Conservation (phyloP, 2,113 vertebrate species). For the Phoxinus phoxinus region DNA sequence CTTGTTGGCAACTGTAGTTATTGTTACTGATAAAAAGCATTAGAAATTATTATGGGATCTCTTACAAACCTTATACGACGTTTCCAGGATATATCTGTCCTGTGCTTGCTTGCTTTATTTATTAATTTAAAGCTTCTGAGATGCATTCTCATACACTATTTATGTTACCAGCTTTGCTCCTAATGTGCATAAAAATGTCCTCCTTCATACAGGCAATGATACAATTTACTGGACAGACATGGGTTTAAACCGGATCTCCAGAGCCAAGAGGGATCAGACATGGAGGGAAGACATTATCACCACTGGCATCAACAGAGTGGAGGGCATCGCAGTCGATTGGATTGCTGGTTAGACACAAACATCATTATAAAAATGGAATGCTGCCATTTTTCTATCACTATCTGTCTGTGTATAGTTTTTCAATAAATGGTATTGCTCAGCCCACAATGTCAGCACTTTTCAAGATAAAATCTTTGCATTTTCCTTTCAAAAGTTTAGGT, state of each 20-base stretch:
- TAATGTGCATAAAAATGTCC: conserved; percentile 50
- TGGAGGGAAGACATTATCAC: conserved; percentile 97
- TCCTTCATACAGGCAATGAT: conserved; percentile 85
- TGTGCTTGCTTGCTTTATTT: neutral
- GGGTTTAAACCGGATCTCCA: conserved; percentile 96
- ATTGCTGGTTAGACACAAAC: conserved; percentile 85
- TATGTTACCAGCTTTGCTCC: conserved; percentile 34
- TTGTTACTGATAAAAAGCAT: neutral
- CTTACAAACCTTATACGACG: neutral
- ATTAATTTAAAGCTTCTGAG: neutral
- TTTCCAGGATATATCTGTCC: neutral
- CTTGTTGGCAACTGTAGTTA: neutral
- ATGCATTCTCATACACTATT: conserved; percentile 53
- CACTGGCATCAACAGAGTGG: conserved; percentile 93
- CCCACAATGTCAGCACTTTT: too few relatives aligned
- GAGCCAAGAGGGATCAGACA: conserved; percentile 93
- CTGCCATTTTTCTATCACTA: neutral
- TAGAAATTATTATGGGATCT: neutral
- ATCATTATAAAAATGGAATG: neutral
- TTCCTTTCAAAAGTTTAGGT: neutral
- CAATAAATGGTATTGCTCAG: too few relatives aligned
- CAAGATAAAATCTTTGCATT: too few relatives aligned
- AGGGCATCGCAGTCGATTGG: conserved; percentile 97
- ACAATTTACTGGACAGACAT: conserved; percentile 99
- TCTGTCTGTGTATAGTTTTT: too few relatives aligned